Evolutionary conservation across 2,113 vertebrate species (phyloP), one percentile per base, ranked within the genome.

Genomic region (Triplophysa rosa): DNA sequence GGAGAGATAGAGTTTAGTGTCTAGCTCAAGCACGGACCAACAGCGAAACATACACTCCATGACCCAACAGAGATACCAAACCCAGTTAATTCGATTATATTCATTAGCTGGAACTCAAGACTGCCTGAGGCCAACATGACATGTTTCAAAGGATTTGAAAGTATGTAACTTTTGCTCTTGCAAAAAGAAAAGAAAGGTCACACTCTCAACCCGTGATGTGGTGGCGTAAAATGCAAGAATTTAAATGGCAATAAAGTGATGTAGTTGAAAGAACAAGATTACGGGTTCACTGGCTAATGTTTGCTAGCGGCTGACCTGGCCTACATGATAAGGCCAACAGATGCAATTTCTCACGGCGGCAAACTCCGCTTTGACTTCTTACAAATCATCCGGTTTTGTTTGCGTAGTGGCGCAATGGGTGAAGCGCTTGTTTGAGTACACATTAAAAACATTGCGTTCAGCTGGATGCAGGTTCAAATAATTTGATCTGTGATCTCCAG

Each of bases 331-430:
- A 71, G 69, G 29, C n/a, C 8, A 2, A 58, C 69, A 58, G 67
- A 70, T 71, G 69, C 52, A 16, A 29, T 21, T 71, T 56, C 19
- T 71, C 69, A 70, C 67, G 47, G 54, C 12, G 4, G 17, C 24
- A 54, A 54, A 54, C 16, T 10, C 19, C 17, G 4, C 52, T 56
- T 19, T 56, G 52, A 12, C 1, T 56, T 56, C 6, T 3, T 56
- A 56, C 17, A 56, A 56, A 19, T 19, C 7, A 19, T 12, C 17
- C 17, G 2, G 7, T 56, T 58, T 19, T 58, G 54, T n/a, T 58
- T 58, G 8, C 2, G 9, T n/a, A 58, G 49, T 52, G 49, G 16
- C 49, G 14, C 49, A 16, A 16, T 17, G 42, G 8, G 42, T 45
- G 11, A 16, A 52, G 14, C 49, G 14, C 49, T 17, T 52, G 13